Base-by-base conservation (phyloP, 2,888 invertebrate species). In the Synanthedon myopaeformis region DNA sequence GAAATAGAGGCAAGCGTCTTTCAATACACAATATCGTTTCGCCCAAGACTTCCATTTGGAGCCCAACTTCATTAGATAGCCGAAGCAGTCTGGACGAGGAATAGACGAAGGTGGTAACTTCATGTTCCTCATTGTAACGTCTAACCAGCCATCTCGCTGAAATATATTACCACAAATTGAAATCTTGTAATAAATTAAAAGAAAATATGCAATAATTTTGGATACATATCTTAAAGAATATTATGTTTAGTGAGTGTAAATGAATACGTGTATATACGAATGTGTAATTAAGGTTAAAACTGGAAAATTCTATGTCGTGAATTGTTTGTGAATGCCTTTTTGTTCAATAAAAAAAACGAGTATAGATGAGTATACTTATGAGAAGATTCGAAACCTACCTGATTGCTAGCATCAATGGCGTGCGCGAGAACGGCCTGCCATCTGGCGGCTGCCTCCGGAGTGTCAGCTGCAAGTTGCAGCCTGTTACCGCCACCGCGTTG, bases 1-100 rank as follows among this genome's bases (percentile, higher is more conserved):
- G 82, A 97, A 96, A 84, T 96, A 98, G 23, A 98, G 90, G 65
- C 96, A 96, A 49, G 97, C 98, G 76, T 97, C 97, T 79, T 97
- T 98, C 51, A 98, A 90, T 42, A 98, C 95, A 87, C 97, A 97
- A 85, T 96, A 98, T 53, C 96, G 90, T 69, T 94, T 92, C 57
- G 94, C 94, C 97, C 97, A 98, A 17, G 94, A 93, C 70, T 94
- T 94, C 89, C 95, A 94, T 66, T 94, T 93, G 56, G 92, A 93
- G 52, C 94, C 93, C 59, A 97, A 89, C 82, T 97, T 97, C 82
- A 93, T 92, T 56, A 98, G 90, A 78, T 94, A 95, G n/a, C 98
- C 98, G 72, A 94, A 94, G 81, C 97, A 98, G 74, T 98, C 97
- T 0, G 97, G 95, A 56, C 93, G 89, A 13, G 91, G 90, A 58